phyloP scores from a whole-genome alignment of 2,888 invertebrate genomes.

The Plebejus anna region DNA sequence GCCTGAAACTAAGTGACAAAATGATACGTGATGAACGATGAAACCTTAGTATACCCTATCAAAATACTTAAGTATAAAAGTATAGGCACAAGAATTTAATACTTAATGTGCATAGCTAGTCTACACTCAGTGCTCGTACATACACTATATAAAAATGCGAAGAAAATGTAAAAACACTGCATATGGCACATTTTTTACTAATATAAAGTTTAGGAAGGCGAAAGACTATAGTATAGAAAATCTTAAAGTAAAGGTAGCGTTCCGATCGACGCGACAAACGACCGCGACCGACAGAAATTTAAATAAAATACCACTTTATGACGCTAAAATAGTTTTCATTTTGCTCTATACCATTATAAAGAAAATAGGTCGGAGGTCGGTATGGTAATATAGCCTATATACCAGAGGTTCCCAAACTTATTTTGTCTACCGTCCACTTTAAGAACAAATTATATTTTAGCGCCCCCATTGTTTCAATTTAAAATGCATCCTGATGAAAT shows the following conservation, averaged over 20 bases:
- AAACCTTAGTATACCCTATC: conserved; percentile 48
- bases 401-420: too few species aligned
- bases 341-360: not conserved
- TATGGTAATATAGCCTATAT: not conserved
- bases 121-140: conserved; percentile 46
- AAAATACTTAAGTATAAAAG: conserved; percentile 68
- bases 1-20: conserved; percentile 35
- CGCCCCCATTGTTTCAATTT: too few species aligned
- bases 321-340: too few species aligned
- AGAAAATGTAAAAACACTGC: conserved; percentile 33
- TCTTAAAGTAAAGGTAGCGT: not conserved
- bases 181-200: conserved; percentile 35
- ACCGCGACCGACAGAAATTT: too few species aligned
- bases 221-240: not conserved
- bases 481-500: too few species aligned
- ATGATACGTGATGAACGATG: conserved; percentile 48
- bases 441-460: too few species aligned
- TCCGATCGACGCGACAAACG: too few species aligned
- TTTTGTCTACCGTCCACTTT: too few species aligned
- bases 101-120: conserved; percentile 64
- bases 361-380: not conserved
- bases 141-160: conserved; percentile 31
- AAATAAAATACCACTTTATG: too few species aligned
- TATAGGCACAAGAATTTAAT: conserved; percentile 76
- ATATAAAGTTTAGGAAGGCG: conserved; percentile 4